A percentile compares a stretch with the other conserved stretches of the same genome.
phyloP scores from a whole-genome alignment of 2,113 vertebrate species.

The Saccopteryx leptura region DNA sequence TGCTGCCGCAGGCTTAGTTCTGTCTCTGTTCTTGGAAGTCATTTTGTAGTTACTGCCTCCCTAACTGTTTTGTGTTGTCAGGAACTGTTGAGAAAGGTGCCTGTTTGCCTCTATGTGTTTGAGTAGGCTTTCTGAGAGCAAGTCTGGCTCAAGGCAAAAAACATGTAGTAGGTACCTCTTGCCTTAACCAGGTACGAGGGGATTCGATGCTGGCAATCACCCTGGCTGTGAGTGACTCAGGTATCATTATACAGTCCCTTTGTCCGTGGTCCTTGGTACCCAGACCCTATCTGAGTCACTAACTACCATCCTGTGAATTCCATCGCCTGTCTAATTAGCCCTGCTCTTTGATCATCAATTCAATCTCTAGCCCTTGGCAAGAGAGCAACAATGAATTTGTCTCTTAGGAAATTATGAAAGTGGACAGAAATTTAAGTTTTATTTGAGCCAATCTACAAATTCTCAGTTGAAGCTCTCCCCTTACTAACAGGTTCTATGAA shows the following conservation, averaged over 20 bases:
- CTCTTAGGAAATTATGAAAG: background rate
- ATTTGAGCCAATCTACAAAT: background rate
- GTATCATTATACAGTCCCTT: too few species aligned
- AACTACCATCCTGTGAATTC: background rate
- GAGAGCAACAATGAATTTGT: background rate
- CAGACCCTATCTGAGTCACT: background rate
- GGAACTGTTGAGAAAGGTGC: background rate
- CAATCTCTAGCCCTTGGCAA: background rate
- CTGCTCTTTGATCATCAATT: background rate
- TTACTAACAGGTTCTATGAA: background rate
- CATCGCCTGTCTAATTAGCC: background rate
- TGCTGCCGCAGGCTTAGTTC: background rate
- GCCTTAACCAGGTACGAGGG: background rate
- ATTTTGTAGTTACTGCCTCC: background rate
- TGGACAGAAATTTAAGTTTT: background rate
- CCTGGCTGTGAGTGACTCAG: background rate
- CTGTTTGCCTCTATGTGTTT: background rate
- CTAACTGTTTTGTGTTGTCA: background rate
- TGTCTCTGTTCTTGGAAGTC: background rate
- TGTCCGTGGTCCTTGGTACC: background rate
- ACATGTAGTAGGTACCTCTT: background rate
- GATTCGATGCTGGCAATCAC: background rate
- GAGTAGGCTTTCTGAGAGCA: background rate
- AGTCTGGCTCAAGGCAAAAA: background rate
- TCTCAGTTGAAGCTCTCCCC: background rate